Evolutionary conservation across 2,797 vertebrate species (phyloP).

Genomic region (Parambassis ranga): DNA sequence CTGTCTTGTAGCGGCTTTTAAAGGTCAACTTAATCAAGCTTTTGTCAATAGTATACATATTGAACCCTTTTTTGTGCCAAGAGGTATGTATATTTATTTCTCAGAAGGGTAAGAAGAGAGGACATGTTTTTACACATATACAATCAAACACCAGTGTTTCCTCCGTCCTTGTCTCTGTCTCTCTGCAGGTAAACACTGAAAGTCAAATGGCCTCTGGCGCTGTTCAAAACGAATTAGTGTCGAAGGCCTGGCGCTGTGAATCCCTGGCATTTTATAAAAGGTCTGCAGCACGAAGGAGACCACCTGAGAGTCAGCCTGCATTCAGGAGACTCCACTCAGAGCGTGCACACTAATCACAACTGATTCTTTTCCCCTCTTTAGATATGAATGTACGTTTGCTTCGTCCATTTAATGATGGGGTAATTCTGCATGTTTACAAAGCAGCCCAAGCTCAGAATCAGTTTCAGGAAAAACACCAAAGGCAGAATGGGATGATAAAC

Average conservation of each 20-base stretch:
- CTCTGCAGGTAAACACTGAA: constrained; percentile 53
- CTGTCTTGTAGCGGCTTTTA: constrained; percentile 42
- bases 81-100: neutral
- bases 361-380: neutral
- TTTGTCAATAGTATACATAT: constrained; percentile 29
- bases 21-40: constrained; percentile 58
- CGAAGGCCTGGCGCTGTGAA: constrained; percentile 46
- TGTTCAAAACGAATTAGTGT: constrained; percentile 67
- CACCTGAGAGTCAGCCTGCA: constrained; percentile 37
- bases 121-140: constrained; percentile 3
- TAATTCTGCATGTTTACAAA: neutral
- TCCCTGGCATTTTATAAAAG: constrained; percentile 78
- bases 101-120: neutral
- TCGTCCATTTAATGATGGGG: constrained; percentile 16
- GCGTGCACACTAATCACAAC: constrained; percentile 29
- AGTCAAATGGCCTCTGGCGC: constrained; percentile 63
- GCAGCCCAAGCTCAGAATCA: neutral
- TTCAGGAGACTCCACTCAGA: constrained; percentile 20
- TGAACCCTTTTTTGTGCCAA: neutral
- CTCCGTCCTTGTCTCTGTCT: neutral
- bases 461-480: constrained; percentile 9
- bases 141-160: neutral
- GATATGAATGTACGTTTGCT: constrained; percentile 1
- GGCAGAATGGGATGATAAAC: constrained; percentile 27
- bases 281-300: constrained; percentile 56